phyloP scores from a whole-genome alignment of 2,888 invertebrate genomes.

The Beris morrisii region DNA sequence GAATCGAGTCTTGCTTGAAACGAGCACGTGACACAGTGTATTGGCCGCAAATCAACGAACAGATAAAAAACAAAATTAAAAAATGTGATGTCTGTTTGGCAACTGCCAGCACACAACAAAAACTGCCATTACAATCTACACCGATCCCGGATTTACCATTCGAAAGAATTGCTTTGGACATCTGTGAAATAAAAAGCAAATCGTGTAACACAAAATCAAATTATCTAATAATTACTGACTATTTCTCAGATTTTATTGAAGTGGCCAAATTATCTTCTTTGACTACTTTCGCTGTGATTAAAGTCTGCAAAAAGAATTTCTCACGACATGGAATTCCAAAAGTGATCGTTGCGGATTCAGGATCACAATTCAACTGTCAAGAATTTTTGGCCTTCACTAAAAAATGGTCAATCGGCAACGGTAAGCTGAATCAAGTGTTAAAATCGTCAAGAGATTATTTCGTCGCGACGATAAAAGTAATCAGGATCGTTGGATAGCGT shows the following conservation, averaged over 20 bases:
- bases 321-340: no score
- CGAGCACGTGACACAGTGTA: no score
- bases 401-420: not conserved
- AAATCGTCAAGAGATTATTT: constrained; percentile 1
- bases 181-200: not conserved
- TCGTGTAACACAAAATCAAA: not conserved
- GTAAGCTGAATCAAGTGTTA: not conserved
- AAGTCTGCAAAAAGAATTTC: not conserved
- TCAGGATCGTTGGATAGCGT: constrained; percentile 1
- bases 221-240: constrained; percentile 5
- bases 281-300: not conserved
- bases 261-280: not conserved
- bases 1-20: no score
- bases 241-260: constrained; percentile 1
- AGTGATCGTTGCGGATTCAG: no score
- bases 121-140: no score
- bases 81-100: no score
- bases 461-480: not conserved
- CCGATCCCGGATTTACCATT: no score
- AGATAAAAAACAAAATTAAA: no score
- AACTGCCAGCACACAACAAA: no score
- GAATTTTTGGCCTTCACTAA: no score
- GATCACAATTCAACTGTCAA: no score
- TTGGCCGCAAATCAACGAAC: no score
- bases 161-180: constrained; percentile 2